These are phyloP conservation scores for Parnassius orleans DNA, from an alignment of 2,888 invertebrate genomes.

Conservation along the genomic window DNA sequence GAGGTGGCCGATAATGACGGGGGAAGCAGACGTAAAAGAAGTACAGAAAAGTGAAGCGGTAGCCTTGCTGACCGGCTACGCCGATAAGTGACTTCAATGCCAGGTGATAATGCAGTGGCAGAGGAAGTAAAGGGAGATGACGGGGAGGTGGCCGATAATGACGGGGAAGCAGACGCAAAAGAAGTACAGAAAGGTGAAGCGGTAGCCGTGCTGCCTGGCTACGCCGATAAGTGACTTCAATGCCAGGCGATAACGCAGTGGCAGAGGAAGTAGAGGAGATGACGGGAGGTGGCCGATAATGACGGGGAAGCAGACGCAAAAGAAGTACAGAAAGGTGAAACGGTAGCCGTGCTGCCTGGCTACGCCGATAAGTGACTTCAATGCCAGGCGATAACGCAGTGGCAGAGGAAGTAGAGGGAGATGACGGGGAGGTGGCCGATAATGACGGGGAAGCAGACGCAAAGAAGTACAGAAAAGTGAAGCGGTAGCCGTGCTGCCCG, in stretches of 20 bases:
- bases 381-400: no score
- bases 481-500: background rate
- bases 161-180: no score
- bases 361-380: constrained; percentile 78
- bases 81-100: constrained; percentile 60
- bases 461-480: background rate
- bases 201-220: background rate
- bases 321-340: constrained; percentile 91
- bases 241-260: constrained; percentile 87
- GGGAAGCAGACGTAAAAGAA: constrained; percentile 94
- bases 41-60: constrained; percentile 90
- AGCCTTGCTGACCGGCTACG: constrained; percentile 95
- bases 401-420: no score
- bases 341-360: constrained; percentile 96
- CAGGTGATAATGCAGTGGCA: no score
- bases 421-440: no score
- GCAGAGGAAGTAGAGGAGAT: constrained; percentile 86
- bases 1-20: constrained; percentile 89
- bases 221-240: constrained; percentile 37
- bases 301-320: constrained; percentile 92
- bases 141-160: no score
- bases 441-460: no score
- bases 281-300: constrained; percentile 87
- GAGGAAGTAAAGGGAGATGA: no score
- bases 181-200: background rate